Evolutionary conservation across 1,140 invertebrate genomes (phyloP).

Genomic region (Heliconius congener): DNA sequence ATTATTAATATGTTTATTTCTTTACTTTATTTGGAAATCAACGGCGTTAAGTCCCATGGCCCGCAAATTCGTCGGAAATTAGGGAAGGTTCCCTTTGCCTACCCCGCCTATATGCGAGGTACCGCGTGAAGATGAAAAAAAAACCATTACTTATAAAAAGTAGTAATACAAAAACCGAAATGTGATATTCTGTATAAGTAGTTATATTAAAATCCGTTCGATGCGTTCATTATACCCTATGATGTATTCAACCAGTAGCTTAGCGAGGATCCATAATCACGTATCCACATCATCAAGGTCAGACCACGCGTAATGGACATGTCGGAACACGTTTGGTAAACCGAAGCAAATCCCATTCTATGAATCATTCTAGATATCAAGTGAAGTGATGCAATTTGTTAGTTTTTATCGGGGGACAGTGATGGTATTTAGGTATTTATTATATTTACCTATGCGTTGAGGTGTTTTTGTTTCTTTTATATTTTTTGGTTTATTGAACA

Average conservation of each 20-base stretch:
- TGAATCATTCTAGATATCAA: constrained; percentile 6
- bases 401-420: background rate
- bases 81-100: too few species aligned
- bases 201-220: background rate
- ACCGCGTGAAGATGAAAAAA: too few species aligned
- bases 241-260: constrained; percentile 2
- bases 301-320: constrained; percentile 36
- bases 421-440: background rate
- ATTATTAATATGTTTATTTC: too few species aligned
- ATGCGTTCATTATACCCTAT: background rate
- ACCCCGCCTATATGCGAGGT: too few species aligned
- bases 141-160: too few species aligned
- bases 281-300: constrained; percentile 35
- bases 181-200: background rate
- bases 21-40: too few species aligned
- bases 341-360: background rate
- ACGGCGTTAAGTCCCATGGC: too few species aligned
- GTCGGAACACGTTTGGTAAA: constrained; percentile 36
- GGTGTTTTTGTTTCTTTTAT: background rate
- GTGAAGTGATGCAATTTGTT: background rate
- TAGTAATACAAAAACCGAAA: background rate
- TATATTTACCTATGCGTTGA: background rate
- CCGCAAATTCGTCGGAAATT: too few species aligned
- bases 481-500: background rate
- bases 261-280: constrained; percentile 25